phyloP scores from a whole-genome alignment of 2,113 vertebrate species.

The Anarrhichthys ocellatus region DNA sequence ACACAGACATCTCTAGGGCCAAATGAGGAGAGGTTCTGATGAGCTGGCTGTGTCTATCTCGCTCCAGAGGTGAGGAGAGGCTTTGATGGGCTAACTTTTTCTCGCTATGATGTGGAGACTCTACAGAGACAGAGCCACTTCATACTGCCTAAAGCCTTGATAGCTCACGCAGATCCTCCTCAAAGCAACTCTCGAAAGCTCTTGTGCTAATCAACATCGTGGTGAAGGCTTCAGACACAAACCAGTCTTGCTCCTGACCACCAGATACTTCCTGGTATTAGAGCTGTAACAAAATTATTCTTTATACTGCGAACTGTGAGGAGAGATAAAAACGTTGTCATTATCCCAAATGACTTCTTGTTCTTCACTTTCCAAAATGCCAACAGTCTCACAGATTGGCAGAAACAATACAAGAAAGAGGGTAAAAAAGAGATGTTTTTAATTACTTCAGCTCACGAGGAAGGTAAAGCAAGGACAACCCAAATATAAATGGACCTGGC shows the following conservation, averaged over 20 bases:
- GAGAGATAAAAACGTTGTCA: background rate
- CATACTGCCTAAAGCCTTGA: slow-evolving; percentile 28
- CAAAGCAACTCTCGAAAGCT: slow-evolving; percentile 10
- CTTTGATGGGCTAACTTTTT: slow-evolving; percentile 44
- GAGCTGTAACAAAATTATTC: slow-evolving; percentile 7
- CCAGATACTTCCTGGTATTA: slow-evolving; percentile 12
- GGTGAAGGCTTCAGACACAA: slow-evolving; percentile 16
- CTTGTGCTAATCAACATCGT: slow-evolving; percentile 35
- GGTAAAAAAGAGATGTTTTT: background rate
- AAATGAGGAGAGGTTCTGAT: slow-evolving; percentile 47
- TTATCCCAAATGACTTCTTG: background rate
- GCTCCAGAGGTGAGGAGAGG: slow-evolving; percentile 42
- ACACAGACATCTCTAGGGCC: slow-evolving; percentile 33
- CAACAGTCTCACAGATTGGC: background rate
- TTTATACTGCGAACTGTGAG: background rate
- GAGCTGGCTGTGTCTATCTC: slow-evolving; percentile 35
- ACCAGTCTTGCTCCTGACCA: background rate
- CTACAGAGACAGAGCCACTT: slow-evolving; percentile 26
- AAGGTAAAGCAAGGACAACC: background rate
- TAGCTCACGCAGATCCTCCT: slow-evolving; percentile 31
- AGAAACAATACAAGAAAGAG: background rate
- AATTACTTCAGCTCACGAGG: background rate
- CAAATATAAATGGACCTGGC: background rate
- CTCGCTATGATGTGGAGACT: slow-evolving; percentile 24
- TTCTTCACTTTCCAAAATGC: background rate